A percentile compares a stretch with the other conserved stretches of the same genome.
These are phyloP conservation scores for Brassicogethes aeneus DNA, from an alignment of 2,888 invertebrate species.

Conservation along the genomic window DNA sequence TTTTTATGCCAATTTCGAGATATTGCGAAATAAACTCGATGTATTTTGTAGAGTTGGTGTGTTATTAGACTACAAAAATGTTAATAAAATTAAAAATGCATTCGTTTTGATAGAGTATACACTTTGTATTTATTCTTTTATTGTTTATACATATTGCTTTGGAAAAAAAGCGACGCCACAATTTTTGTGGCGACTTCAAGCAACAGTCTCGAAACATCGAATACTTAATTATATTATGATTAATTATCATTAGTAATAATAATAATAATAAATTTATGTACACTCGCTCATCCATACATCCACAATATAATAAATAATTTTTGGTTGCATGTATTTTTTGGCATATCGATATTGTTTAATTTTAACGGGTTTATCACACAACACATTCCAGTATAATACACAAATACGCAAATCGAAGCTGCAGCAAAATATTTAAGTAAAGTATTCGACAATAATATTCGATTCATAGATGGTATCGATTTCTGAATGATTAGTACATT, in stretches of 20 bases:
- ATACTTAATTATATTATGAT: no score
- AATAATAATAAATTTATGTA: conserved; percentile 24
- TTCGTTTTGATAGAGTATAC: conserved; percentile 31
- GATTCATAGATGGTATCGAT: no score
- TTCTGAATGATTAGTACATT: no score
- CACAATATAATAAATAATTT: conserved; percentile 17
- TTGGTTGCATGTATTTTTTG: conserved; percentile 9
- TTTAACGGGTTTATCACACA: no score
- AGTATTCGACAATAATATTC: no score
- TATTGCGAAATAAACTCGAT: no score
- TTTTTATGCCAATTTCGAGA: no score
- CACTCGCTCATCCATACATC: conserved; percentile 27
- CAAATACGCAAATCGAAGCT: conserved; percentile 1
- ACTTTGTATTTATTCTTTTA: conserved; percentile 26
- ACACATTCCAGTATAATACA: conserved; percentile 5
- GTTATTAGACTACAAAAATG: no score
- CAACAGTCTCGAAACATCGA: conserved; percentile 43
- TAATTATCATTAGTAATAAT: no score
- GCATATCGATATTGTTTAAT: conserved; percentile 14
- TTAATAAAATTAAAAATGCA: conserved; percentile 23
- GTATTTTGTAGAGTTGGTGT: no score
- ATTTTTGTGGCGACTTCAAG: conserved; percentile 31
- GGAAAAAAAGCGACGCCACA: conserved; percentile 22
- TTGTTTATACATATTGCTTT: conserved; percentile 38
- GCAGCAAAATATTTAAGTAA: no score